These are phyloP conservation scores for Phocides pigmalion DNA, from an alignment of 1,140 invertebrate genomes.

Conservation along the genomic window DNA sequence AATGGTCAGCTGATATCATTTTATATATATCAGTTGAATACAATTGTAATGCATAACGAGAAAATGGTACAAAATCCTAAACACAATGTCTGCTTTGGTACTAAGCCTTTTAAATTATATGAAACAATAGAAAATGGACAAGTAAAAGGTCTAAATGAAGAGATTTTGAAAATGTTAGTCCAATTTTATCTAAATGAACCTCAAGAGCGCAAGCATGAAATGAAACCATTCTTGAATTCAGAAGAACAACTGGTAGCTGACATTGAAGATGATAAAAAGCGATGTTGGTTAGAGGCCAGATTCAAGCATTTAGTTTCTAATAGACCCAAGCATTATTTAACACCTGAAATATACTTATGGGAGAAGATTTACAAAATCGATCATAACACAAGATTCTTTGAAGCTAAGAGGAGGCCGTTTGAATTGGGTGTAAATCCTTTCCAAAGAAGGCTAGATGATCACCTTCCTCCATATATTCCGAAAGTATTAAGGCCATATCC, in stretches of 20 bases:
- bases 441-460: constrained; percentile 86
- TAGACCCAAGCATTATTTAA: constrained; percentile 84
- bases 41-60: constrained; percentile 87
- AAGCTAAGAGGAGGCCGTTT: constrained; percentile 88
- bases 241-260: constrained; percentile 86
- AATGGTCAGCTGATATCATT: constrained; percentile 94
- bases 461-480: constrained; percentile 88
- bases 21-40: constrained; percentile 95
- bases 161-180: constrained; percentile 89
- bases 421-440: constrained; percentile 85
- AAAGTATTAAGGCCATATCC: constrained; percentile 84
- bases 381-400: constrained; percentile 86
- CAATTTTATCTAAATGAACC: constrained; percentile 91
- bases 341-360: constrained; percentile 90
- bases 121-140: constrained; percentile 89
- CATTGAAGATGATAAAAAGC: constrained; percentile 86
- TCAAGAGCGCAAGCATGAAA: constrained; percentile 84
- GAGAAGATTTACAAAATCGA: constrained; percentile 91
- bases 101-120: constrained; percentile 88
- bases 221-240: constrained; percentile 89
- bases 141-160: constrained; percentile 92
- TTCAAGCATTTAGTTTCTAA: constrained; percentile 89
- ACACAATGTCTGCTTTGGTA: constrained; percentile 93
- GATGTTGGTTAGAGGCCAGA: constrained; percentile 87
- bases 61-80: constrained; percentile 86